Evolutionary conservation across 2,797 vertebrate genomes (phyloP).

Genomic region (Enteromius paludinosus): DNA sequence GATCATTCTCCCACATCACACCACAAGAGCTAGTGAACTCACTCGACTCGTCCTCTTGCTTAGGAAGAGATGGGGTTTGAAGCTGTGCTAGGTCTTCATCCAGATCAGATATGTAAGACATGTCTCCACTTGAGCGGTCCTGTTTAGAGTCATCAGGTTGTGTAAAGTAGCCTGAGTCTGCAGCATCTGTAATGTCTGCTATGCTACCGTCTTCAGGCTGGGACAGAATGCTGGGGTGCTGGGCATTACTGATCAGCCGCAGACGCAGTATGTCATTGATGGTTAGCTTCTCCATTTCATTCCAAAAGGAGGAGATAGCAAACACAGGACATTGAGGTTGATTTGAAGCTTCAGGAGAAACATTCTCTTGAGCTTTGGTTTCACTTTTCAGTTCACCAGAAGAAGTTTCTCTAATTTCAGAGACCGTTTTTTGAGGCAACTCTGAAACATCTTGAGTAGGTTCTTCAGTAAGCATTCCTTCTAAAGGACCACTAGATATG

Average conservation of each 20-base stretch:
- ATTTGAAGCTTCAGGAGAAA: conserved; percentile 23
- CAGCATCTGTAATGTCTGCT: conserved; percentile 51
- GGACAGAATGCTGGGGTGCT: conserved; percentile 55
- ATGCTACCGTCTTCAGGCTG: conserved; percentile 63
- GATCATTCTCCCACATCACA: conserved; percentile 68
- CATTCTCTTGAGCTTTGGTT: conserved; percentile 34
- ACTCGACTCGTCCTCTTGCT: conserved; percentile 18
- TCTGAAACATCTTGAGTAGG: conserved; percentile 20
- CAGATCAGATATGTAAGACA: conserved; percentile 48
- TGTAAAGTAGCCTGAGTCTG: conserved; percentile 69
- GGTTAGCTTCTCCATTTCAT: conserved; percentile 82
- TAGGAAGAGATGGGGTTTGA: conserved; percentile 34
- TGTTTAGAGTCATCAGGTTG: conserved; percentile 62
- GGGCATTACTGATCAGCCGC: conserved; percentile 57
- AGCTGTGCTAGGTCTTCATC: conserved; percentile 50
- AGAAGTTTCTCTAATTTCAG: neutral
- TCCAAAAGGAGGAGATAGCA: conserved; percentile 84
- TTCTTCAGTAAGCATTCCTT: neutral
- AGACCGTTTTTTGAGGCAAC: neutral
- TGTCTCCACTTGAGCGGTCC: conserved; percentile 53
- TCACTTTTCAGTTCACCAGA: conserved; percentile 20
- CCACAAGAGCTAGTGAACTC: conserved; percentile 43
- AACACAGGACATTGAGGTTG: conserved; percentile 67
- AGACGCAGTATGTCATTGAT: conserved; percentile 82
- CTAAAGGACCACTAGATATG: neutral